These are phyloP conservation scores for Phycodurus eques DNA, from an alignment of 2,113 vertebrate genomes.

Conservation along the genomic window DNA sequence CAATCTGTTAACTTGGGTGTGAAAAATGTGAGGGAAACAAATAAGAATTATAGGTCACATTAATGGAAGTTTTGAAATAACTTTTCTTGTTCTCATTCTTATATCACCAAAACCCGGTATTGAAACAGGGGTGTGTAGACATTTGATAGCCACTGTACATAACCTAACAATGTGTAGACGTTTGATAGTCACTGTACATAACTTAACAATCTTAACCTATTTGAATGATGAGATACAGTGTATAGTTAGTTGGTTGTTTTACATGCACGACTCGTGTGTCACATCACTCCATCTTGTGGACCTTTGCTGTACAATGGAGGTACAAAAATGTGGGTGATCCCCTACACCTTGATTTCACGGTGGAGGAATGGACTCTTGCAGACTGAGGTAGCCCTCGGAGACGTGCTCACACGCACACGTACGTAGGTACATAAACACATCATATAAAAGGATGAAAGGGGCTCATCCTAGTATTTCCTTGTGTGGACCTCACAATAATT, in stretches of 20 bases:
- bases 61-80: not conserved
- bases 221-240: constrained; percentile 59
- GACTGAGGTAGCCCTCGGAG: constrained; percentile 62
- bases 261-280: constrained; percentile 66
- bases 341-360: constrained; percentile 61
- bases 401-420: not conserved
- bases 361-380: constrained; percentile 60
- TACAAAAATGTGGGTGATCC: constrained; percentile 43
- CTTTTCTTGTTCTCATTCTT: not conserved
- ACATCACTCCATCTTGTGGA: constrained; percentile 49
- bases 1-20: not conserved
- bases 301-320: constrained; percentile 50
- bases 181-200: constrained; percentile 7
- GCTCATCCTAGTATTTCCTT: not conserved
- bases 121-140: not conserved
- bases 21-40: not conserved
- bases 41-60: not conserved
- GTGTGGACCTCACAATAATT: not conserved
- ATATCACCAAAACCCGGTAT: not conserved
- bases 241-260: constrained; percentile 62
- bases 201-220: constrained; percentile 65
- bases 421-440: not conserved
- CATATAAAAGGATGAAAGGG: not conserved
- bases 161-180: constrained; percentile 51
- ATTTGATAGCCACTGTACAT: not conserved